Evolutionary conservation across 2,888 invertebrate species (phyloP).

Genomic region (Biston stratarius): DNA sequence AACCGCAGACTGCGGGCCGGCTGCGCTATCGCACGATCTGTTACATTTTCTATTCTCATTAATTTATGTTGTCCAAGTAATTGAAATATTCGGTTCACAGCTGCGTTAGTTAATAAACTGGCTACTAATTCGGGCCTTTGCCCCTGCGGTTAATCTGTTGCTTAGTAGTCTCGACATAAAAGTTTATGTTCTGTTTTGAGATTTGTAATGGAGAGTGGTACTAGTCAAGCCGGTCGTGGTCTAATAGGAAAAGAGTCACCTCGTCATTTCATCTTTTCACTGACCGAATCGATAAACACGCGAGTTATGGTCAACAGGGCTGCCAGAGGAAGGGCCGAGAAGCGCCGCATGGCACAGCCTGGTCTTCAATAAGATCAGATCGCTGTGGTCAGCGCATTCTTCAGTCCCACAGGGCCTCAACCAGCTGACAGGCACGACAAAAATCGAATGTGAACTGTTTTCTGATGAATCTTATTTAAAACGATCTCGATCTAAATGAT

Average conservation of each 20-base stretch:
- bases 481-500: slow-evolving; percentile 28
- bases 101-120: slow-evolving; percentile 75
- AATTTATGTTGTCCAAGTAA: slow-evolving; percentile 75
- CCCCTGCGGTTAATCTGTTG: slow-evolving; percentile 67
- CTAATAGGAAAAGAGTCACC: slow-evolving; percentile 25
- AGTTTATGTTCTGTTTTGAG: slow-evolving; percentile 61
- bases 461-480: slow-evolving; percentile 28
- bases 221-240: slow-evolving; percentile 36
- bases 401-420: slow-evolving; percentile 92
- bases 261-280: slow-evolving; percentile 13
- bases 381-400: slow-evolving; percentile 93
- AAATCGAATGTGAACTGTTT: slow-evolving; percentile 67
- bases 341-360: slow-evolving; percentile 90
- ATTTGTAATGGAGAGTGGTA: slow-evolving; percentile 53
- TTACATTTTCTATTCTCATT: slow-evolving; percentile 82
- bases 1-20: slow-evolving; percentile 81
- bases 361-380: slow-evolving; percentile 95
- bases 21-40: slow-evolving; percentile 77
- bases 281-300: not conserved
- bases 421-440: slow-evolving; percentile 90
- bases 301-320: slow-evolving; percentile 63
- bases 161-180: slow-evolving; percentile 63
- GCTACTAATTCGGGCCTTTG: slow-evolving; percentile 67
- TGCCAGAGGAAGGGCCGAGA: slow-evolving; percentile 81
- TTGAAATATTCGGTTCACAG: slow-evolving; percentile 77